These are phyloP conservation scores for Strigamia maritima DNA, from an alignment of 2,888 invertebrate genomes.

Conservation along the genomic window DNA sequence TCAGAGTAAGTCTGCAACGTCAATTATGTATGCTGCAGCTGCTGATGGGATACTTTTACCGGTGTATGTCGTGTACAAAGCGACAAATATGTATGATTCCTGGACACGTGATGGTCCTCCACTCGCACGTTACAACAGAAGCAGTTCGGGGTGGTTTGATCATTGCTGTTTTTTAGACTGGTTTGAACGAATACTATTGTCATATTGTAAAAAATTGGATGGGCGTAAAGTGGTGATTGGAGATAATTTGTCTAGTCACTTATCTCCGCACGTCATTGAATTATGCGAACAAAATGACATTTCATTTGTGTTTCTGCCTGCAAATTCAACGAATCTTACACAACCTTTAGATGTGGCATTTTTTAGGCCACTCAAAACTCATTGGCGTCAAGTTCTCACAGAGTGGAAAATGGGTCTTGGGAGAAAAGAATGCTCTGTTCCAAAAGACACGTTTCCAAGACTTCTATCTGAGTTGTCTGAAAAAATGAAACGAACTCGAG, in stretches of 20 bases:
- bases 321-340: slow-evolving; percentile 49
- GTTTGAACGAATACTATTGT: slow-evolving; percentile 47
- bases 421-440: neutral
- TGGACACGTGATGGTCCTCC: slow-evolving; percentile 52
- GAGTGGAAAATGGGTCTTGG: slow-evolving; percentile 45
- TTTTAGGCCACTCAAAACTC: slow-evolving; percentile 48
- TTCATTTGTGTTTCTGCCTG: slow-evolving; percentile 48
- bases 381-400: slow-evolving; percentile 46
- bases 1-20: slow-evolving; percentile 47
- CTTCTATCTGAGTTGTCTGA: neutral
- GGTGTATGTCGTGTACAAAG: slow-evolving; percentile 53
- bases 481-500: neutral
- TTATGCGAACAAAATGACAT: slow-evolving; percentile 50
- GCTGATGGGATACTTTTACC: slow-evolving; percentile 51
- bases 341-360: slow-evolving; percentile 50
- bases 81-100: slow-evolving; percentile 49
- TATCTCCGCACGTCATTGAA: slow-evolving; percentile 46
- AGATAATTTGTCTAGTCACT: slow-evolving; percentile 51
- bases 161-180: slow-evolving; percentile 47
- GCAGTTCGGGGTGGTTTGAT: slow-evolving; percentile 50
- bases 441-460: neutral
- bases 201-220: slow-evolving; percentile 45
- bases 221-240: slow-evolving; percentile 51
- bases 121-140: slow-evolving; percentile 50
- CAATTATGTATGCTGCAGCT: slow-evolving; percentile 51